phyloP scores from a whole-genome alignment of 1,140 invertebrate species.

The Venustaconcha ellipsiformis region DNA sequence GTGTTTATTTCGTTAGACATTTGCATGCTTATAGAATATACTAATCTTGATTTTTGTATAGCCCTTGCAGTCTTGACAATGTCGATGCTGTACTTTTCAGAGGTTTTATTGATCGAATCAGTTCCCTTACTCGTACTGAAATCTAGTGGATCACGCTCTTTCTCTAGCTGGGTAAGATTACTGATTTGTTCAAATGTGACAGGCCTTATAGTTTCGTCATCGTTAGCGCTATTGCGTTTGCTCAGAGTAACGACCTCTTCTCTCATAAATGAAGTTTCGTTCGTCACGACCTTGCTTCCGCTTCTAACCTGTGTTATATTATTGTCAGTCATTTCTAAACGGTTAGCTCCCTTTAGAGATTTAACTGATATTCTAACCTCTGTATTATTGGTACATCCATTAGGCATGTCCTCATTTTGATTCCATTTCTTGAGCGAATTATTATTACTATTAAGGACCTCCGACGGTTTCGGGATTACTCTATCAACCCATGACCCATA shows the following conservation, averaged over 20 bases:
- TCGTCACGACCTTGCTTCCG: too few species aligned
- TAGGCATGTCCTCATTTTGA: not conserved
- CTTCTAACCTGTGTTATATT: too few species aligned
- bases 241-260: too few species aligned
- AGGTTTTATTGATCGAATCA: not conserved
- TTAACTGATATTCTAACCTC: too few species aligned
- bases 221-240: too few species aligned
- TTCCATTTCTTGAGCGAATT: not conserved
- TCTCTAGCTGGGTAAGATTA: not conserved
- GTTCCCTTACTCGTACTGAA: not conserved
- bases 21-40: not conserved
- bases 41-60: not conserved
- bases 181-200: not conserved
- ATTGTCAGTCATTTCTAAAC: too few species aligned
- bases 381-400: too few species aligned
- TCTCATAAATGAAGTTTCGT: too few species aligned
- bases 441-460: not conserved
- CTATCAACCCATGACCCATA: not conserved
- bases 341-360: too few species aligned
- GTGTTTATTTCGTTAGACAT: conserved; percentile 15
- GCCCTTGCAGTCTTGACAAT: not conserved
- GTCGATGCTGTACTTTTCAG: not conserved
- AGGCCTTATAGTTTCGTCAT: too few species aligned
- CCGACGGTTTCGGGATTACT: not conserved
- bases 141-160: not conserved